A percentile compares a stretch with the other conserved stretches of the same genome.
Conservation (phyloP, 2,888 invertebrate species). For the Ochropleura plecta region DNA sequence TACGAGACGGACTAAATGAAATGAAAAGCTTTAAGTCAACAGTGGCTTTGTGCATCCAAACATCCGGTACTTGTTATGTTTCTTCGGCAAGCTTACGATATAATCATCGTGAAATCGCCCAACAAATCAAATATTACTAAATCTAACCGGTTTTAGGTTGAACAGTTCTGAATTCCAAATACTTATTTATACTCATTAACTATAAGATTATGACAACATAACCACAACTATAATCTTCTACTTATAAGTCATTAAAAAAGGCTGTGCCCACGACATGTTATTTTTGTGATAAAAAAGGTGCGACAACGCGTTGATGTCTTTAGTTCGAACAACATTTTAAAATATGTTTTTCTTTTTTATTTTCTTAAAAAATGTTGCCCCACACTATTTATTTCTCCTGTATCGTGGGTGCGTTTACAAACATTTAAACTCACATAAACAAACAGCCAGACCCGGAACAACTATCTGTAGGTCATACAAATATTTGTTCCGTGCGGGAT, state of each 20-base stretch:
- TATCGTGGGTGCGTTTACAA: too few species aligned
- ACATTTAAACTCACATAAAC: too few species aligned
- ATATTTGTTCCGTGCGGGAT: too few species aligned
- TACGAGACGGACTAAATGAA: too few species aligned
- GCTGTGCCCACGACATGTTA: neutral
- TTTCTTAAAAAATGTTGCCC: too few species aligned
- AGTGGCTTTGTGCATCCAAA: neutral
- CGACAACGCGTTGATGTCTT: constrained; percentile 18
- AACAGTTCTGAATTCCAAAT: neutral
- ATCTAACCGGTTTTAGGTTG: neutral
- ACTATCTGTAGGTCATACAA: too few species aligned
- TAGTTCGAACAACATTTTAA: constrained; percentile 5
- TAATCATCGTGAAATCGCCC: neutral
- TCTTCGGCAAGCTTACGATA: neutral
- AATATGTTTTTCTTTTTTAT: too few species aligned
- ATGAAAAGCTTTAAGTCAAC: too few species aligned
- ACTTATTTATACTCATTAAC: neutral
- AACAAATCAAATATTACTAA: constrained; percentile 9
- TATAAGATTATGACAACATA: constrained; percentile 13
- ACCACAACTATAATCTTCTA: neutral
- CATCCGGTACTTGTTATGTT: neutral
- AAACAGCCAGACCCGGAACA: too few species aligned
- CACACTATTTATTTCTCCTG: too few species aligned
- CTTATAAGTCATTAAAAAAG: too few species aligned
- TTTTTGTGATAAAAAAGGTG: neutral